Percentiles rank a stretch among this genome's conserved stretches.
Conservation (phyloP, 2,797 vertebrate species). For the Rhynchonycteris naso region DNA sequence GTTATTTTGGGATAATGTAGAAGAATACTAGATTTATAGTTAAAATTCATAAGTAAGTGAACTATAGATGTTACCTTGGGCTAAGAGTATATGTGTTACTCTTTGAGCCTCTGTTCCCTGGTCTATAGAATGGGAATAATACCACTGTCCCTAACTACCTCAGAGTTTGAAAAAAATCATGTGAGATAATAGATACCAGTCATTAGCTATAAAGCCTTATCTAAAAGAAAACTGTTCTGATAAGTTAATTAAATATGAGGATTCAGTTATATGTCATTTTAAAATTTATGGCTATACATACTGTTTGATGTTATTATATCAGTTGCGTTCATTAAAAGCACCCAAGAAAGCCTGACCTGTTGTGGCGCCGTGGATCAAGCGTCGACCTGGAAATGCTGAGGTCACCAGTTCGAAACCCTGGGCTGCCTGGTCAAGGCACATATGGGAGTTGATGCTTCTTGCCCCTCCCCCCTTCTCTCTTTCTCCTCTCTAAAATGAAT, state of each 20-base stretch:
- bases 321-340: slow-evolving; percentile 1
- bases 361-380: no score
- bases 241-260: neutral
- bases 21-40: slow-evolving; percentile 4
- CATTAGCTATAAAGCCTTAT: neutral
- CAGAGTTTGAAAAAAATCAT: neutral
- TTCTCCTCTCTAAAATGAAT: no score
- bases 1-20: neutral
- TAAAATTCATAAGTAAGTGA: neutral
- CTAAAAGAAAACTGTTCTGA: slow-evolving; percentile 12
- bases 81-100: neutral
- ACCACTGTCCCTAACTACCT: neutral
- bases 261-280: slow-evolving; percentile 35
- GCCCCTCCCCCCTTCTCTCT: no score
- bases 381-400: no score
- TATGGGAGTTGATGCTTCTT: no score
- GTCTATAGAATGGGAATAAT: neutral
- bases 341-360: no score
- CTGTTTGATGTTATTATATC: neutral
- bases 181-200: neutral
- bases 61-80: neutral
- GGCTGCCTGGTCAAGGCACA: no score
- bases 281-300: neutral
- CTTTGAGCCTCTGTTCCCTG: neutral
- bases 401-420: no score